Percentiles rank a stretch among this genome's conserved stretches.
phyloP scores from a whole-genome alignment of 2,888 invertebrate genomes.

The Gastrophysa polygoni region DNA sequence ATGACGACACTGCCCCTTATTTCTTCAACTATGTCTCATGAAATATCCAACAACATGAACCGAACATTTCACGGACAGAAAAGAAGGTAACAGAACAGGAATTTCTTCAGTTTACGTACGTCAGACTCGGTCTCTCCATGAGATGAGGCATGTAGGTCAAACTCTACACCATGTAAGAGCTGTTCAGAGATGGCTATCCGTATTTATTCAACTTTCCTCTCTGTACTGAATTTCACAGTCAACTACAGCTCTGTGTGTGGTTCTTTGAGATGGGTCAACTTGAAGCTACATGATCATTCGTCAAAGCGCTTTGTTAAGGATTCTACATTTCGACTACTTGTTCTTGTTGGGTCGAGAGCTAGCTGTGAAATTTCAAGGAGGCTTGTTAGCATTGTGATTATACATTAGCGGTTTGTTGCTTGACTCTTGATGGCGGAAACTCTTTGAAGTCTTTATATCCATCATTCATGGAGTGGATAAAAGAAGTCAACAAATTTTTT shows the following conservation, averaged over 20 bases:
- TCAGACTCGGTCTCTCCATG: neutral
- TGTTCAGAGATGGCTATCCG: neutral
- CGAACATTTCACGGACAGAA: neutral
- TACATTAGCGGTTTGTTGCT: neutral
- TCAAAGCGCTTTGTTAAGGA: slow-evolving; percentile 23
- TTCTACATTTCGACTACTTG: slow-evolving; percentile 23
- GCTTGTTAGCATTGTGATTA: neutral
- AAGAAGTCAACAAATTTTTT: no score
- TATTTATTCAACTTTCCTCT: slow-evolving; percentile 18
- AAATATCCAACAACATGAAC: neutral
- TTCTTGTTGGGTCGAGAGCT: slow-evolving; percentile 11
- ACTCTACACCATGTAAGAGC: neutral
- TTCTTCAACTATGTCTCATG: neutral
- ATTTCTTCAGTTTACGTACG: neutral
- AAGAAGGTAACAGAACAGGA: neutral
- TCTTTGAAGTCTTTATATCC: no score
- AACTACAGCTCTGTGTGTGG: slow-evolving; percentile 20
- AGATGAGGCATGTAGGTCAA: neutral
- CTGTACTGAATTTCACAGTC: slow-evolving; percentile 19
- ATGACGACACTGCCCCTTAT: neutral
- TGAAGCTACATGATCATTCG: slow-evolving; percentile 20
- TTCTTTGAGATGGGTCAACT: slow-evolving; percentile 25
- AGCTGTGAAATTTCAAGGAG: neutral
- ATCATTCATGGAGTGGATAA: no score
- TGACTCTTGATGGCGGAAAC: no score